Conservation (phyloP, 1,140 invertebrate species). For the Calycopis cecrops region DNA sequence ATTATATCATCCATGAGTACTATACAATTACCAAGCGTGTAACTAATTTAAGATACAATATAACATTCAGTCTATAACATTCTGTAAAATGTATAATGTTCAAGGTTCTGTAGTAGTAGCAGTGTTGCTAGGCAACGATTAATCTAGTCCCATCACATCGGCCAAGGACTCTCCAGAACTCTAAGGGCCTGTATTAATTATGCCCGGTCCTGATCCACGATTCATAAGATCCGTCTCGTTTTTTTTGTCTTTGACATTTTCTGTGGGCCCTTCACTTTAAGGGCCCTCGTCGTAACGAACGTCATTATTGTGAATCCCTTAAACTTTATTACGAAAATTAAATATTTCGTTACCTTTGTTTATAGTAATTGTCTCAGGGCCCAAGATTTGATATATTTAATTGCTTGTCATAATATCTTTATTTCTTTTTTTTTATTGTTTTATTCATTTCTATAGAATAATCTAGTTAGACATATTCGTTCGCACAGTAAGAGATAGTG, state of each 20-base stretch:
- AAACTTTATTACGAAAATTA: constrained; percentile 6
- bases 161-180: constrained; percentile 18
- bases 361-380: no score
- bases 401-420: no score
- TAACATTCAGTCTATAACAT: no score
- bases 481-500: no score
- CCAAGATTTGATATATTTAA: no score
- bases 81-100: constrained; percentile 11
- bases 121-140: constrained; percentile 23
- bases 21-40: no score
- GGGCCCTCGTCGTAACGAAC: constrained; percentile 23
- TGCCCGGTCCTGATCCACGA: constrained; percentile 15
- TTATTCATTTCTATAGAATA: no score
- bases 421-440: no score
- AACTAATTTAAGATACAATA: no score
- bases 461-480: no score
- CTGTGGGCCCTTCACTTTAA: constrained; percentile 11
- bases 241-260: constrained; percentile 10
- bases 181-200: constrained; percentile 25
- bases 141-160: constrained; percentile 17
- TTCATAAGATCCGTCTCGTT: not conserved
- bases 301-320: constrained; percentile 23
- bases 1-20: no score
- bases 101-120: constrained; percentile 7
- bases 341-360: not conserved